A percentile compares a stretch with the other conserved stretches of the same genome.
Evolutionary conservation across 35 echinoderm and acorn worm genomes (phyloP).

Genomic region (Strongylocentrotus purpuratus): DNA sequence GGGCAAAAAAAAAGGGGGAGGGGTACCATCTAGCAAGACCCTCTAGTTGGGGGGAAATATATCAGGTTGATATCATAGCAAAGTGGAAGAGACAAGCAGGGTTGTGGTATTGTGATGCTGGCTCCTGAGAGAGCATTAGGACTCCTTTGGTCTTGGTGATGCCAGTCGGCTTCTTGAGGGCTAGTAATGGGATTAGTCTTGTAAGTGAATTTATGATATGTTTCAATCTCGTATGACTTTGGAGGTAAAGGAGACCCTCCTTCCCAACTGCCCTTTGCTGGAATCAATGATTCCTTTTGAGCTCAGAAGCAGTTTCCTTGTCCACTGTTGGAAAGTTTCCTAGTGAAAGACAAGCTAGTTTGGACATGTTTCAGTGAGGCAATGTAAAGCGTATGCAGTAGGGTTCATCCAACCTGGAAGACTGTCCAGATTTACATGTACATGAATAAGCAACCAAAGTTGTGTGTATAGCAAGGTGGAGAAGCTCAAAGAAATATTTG

Average conservation of each 20-base stretch:
- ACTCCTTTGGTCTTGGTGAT: not conserved
- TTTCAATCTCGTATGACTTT: not conserved
- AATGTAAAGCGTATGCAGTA: too few species aligned
- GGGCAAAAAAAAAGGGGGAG: too few species aligned
- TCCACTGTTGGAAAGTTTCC: not conserved
- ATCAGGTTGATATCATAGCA: constrained; percentile 2
- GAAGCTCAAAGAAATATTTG: too few species aligned
- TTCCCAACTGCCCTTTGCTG: not conserved
- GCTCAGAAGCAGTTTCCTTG: not conserved
- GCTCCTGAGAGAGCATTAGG: not conserved
- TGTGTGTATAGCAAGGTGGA: too few species aligned
- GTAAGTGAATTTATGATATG: constrained; percentile 6
- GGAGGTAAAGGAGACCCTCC: not conserved
- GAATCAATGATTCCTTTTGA: not conserved
- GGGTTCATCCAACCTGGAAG: too few species aligned
- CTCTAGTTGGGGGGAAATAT: not conserved
- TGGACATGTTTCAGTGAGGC: too few species aligned
- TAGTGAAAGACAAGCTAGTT: too few species aligned
- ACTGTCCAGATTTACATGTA: too few species aligned
- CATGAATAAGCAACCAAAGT: too few species aligned
- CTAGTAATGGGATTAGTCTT: not conserved
- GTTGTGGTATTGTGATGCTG: not conserved
- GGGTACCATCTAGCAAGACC: not conserved
- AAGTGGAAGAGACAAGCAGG: constrained; percentile 15
- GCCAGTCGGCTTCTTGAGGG: not conserved